Evolutionary conservation across 2,888 invertebrate genomes (phyloP).

Genomic region (Lycaena phlaeas): DNA sequence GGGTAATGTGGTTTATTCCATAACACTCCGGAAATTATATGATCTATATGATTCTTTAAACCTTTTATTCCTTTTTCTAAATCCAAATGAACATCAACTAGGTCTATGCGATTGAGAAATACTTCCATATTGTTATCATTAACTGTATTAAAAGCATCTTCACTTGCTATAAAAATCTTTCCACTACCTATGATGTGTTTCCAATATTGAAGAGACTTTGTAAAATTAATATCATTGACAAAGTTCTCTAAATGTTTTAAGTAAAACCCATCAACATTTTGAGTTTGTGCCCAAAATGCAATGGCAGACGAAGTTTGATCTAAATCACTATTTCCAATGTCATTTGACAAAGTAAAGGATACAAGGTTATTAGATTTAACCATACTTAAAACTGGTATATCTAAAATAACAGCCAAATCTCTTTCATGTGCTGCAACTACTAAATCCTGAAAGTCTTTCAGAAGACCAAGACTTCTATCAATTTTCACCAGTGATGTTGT

Average conservation of each 20-base stretch:
- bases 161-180: constrained; percentile 78
- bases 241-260: constrained; percentile 83
- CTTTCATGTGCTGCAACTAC: constrained; percentile 75
- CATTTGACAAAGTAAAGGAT: constrained; percentile 53
- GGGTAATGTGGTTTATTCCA: constrained; percentile 77
- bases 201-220: constrained; percentile 76
- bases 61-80: constrained; percentile 69
- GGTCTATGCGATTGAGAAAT: constrained; percentile 77
- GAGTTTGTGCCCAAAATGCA: constrained; percentile 59
- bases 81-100: constrained; percentile 79
- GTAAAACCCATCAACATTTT: constrained; percentile 92
- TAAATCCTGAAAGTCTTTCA: constrained; percentile 79
- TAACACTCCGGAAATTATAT: constrained; percentile 69
- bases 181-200: constrained; percentile 76
- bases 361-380: constrained; percentile 30
- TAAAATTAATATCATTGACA: constrained; percentile 73
- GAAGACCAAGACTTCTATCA: constrained; percentile 78
- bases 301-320: constrained; percentile 52
- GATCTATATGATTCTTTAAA: constrained; percentile 74
- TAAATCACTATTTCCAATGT: constrained; percentile 37
- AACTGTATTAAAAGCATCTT: constrained; percentile 65
- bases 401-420: constrained; percentile 85
- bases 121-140: constrained; percentile 65
- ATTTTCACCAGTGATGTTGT: constrained; percentile 77
- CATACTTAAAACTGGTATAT: constrained; percentile 76